phyloP scores from a whole-genome alignment of 2,113 vertebrate genomes.

The Arothron firmamentum region DNA sequence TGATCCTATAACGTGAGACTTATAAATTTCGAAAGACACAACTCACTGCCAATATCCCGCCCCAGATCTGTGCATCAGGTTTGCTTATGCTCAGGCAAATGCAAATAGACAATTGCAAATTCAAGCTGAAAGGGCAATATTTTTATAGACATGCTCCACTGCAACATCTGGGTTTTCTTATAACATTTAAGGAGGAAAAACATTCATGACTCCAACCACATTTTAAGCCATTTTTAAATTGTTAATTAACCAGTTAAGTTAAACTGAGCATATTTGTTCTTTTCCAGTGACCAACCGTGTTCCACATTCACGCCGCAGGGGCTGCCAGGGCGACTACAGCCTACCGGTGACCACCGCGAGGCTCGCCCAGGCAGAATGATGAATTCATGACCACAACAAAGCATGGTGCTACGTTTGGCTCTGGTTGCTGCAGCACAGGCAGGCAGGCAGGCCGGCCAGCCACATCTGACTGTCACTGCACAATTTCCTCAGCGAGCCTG shows the following conservation, averaged over 20 bases:
- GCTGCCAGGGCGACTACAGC: neutral
- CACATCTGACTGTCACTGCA: constrained; percentile 16
- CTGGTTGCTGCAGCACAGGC: constrained; percentile 19
- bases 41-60: constrained; percentile 18
- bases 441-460: constrained; percentile 3
- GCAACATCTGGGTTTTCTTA: constrained; percentile 40
- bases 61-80: constrained; percentile 22
- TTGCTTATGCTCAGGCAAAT: constrained; percentile 24
- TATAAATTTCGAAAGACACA: constrained; percentile 12
- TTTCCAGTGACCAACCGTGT: constrained; percentile 2
- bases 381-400: constrained; percentile 43
- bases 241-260: constrained; percentile 23
- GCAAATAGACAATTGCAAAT: constrained; percentile 9
- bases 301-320: constrained; percentile 31
- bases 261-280: constrained; percentile 18
- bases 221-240: constrained; percentile 18
- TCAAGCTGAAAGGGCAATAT: constrained; percentile 19
- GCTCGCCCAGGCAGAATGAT: constrained; percentile 12
- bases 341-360: constrained; percentile 1
- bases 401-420: constrained; percentile 29
- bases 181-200: constrained; percentile 21
- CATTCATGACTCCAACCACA: constrained; percentile 16
- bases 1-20: constrained; percentile 31
- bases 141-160: constrained; percentile 28
- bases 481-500: constrained; percentile 14